These are phyloP conservation scores for Brachypterus glaber DNA, from an alignment of 2,888 invertebrate genomes.

Conservation along the genomic window DNA sequence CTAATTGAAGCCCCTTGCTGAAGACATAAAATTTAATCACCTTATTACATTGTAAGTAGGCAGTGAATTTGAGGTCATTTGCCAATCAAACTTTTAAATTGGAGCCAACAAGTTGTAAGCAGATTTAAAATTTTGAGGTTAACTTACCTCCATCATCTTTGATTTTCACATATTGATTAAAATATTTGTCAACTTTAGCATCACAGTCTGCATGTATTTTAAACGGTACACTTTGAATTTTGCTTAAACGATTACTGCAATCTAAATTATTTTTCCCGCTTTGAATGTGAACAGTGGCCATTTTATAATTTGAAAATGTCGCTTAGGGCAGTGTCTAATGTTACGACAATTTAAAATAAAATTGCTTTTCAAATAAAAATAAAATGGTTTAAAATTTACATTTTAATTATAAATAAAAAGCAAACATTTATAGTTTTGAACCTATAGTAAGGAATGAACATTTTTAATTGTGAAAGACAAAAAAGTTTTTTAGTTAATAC, in stretches of 20 bases:
- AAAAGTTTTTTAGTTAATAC: too few species aligned
- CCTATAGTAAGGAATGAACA: conserved; percentile 10
- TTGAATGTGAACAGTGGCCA: conserved; percentile 31
- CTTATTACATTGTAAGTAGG: too few species aligned
- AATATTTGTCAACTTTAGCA: conserved; percentile 59
- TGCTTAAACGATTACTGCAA: conserved; percentile 29
- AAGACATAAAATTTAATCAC: too few species aligned
- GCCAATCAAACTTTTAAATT: not conserved
- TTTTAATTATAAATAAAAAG: too few species aligned
- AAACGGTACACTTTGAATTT: conserved; percentile 62
- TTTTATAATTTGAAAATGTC: conserved; percentile 21
- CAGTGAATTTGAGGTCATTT: too few species aligned
- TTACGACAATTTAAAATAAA: not conserved
- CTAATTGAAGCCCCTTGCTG: too few species aligned
- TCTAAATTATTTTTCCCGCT: conserved; percentile 42
- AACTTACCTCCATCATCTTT: conserved; percentile 44
- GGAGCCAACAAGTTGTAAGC: not conserved
- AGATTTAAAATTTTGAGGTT: too few species aligned
- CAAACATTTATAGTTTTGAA: too few species aligned
- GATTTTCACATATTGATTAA: conserved; percentile 50
- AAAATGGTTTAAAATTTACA: conserved; percentile 9
- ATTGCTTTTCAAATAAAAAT: not conserved
- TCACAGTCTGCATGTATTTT: conserved; percentile 58
- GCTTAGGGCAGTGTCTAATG: not conserved
- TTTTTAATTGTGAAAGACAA: too few species aligned